Evolutionary conservation across 2,797 vertebrate species (phyloP), one percentile per base, ranked within the genome.

Genomic region (Manis javanica): DNA sequence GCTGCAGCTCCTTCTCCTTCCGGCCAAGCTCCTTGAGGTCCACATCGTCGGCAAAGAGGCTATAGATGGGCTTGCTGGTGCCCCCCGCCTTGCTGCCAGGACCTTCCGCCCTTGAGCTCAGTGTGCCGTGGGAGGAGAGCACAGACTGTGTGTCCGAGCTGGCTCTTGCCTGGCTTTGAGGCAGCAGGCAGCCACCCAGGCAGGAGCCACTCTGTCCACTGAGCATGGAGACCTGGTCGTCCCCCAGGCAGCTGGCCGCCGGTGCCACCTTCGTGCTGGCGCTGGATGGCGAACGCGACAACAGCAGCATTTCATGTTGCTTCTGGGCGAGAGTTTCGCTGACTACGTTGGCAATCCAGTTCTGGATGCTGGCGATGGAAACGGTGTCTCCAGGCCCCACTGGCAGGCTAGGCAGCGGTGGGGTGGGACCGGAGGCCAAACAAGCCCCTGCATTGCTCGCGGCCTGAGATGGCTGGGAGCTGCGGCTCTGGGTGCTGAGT

Each of bases 291-390:
- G 99, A 97, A 0, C 97, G 98, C 3, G 99, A 99, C 89, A 98
- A 79, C 96, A 99, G 98, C 90, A 98, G 98, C 98, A 99, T 99
- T 95, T 99, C 99, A 3, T 98, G 98, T 92, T 99, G 99, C 98
- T 99, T 99, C 97, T 99, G 99, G 85, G 99, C 99, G 29, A 99
- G 99, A 0, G 99, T 99, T 97, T 99, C 99, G 0, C 98, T 99
- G 87, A 99, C 99, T 0, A 99, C 99, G 0, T 98, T 99, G 53
- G 99, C 99, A 0, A 99, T 99, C 99, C 99, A 99, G 98, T 99
- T 99, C 97, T 99, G 99, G 97, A 99, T 99, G 95, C 99, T 99
- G 63, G 99, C 98, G 16, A 99, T 98, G 91, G 99, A 99, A 74
- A 99, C 99, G 92, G 99, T 99, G 18, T 99, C 99, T 87, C 99